Evolutionary conservation across 2,888 invertebrate genomes (phyloP).

Genomic region (Dione juno): DNA sequence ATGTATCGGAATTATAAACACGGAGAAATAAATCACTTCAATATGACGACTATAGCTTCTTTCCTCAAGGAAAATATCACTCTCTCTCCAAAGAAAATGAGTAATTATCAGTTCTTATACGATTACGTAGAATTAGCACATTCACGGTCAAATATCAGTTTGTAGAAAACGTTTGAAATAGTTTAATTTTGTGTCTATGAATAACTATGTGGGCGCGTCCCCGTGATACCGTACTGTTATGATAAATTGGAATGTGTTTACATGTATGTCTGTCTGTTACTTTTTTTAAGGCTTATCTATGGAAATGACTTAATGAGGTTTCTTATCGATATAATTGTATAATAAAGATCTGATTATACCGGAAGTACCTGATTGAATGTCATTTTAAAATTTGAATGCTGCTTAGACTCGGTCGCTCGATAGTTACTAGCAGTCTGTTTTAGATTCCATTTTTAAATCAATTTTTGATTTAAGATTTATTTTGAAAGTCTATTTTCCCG

Average conservation of each 20-base stretch:
- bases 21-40: not conserved
- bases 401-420: too few relatives aligned
- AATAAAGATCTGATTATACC: too few relatives aligned
- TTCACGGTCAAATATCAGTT: slow-evolving; percentile 36
- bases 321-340: too few relatives aligned
- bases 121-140: slow-evolving; percentile 26
- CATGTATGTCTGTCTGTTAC: not conserved
- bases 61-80: not conserved
- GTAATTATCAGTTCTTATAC: not conserved
- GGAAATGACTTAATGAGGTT: too few relatives aligned
- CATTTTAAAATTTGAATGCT: too few relatives aligned
- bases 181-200: not conserved
- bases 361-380: too few relatives aligned
- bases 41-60: not conserved
- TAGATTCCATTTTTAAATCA: too few relatives aligned
- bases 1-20: too few relatives aligned
- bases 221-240: not conserved
- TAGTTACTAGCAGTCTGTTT: too few relatives aligned
- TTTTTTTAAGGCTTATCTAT: too few relatives aligned
- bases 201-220: not conserved
- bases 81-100: not conserved
- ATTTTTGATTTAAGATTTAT: too few relatives aligned
- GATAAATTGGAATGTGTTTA: not conserved
- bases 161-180: slow-evolving; percentile 31
- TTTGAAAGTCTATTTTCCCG: too few relatives aligned